Evolutionary conservation across 2,888 invertebrate species (phyloP).

Genomic region (Mimachlamys varia): DNA sequence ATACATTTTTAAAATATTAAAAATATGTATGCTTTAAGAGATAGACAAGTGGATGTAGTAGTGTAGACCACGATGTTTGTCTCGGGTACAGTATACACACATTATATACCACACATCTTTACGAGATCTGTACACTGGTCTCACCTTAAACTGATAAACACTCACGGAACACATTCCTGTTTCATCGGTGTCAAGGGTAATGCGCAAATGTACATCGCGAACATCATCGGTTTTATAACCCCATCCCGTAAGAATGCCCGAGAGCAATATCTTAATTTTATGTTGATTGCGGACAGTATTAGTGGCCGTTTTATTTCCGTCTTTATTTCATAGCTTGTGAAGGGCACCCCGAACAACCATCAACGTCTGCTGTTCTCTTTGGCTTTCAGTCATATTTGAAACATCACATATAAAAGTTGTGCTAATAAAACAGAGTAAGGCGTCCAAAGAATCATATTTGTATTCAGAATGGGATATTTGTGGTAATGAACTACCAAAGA

Average conservation of each 20-base stretch:
- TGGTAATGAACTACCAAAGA: background rate
- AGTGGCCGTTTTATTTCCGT: background rate
- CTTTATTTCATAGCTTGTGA: constrained; percentile 13
- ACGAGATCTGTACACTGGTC: background rate
- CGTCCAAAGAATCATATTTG: background rate
- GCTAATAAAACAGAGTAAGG: background rate
- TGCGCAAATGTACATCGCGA: background rate
- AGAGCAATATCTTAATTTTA: constrained; percentile 32
- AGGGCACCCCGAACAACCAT: constrained; percentile 6
- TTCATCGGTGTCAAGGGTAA: constrained; percentile 13
- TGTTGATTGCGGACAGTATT: background rate
- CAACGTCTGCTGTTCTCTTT: background rate
- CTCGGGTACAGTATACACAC: no score
- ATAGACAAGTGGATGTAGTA: no score
- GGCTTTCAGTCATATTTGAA: background rate
- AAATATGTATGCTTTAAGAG: no score
- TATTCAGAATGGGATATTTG: background rate
- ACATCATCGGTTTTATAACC: constrained; percentile 3
- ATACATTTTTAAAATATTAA: no score
- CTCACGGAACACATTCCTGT: background rate
- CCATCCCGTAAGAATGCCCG: background rate
- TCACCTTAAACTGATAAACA: background rate
- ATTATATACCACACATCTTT: background rate
- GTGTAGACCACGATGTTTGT: no score
- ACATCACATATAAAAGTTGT: background rate